Evolutionary conservation across 2,113 vertebrate genomes (phyloP).

Genomic region (Lampris incognitus): DNA sequence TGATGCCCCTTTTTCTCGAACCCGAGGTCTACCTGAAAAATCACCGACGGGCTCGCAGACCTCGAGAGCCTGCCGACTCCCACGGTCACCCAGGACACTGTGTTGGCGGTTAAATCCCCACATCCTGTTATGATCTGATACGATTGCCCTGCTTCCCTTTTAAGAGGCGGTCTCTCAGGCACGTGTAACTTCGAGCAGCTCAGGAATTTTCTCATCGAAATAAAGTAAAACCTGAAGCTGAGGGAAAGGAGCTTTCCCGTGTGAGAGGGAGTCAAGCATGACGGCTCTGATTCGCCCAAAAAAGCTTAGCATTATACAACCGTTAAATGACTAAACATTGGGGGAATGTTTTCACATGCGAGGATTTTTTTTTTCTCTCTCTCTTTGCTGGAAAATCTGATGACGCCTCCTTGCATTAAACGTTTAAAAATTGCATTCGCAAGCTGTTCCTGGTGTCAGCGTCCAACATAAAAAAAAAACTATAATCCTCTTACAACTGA

Average conservation of each 20-base stretch:
- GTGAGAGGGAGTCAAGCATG: neutral
- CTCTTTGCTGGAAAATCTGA: too few species aligned
- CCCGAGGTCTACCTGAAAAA: conserved; percentile 49
- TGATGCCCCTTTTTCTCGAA: conserved; percentile 57
- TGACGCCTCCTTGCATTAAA: too few species aligned
- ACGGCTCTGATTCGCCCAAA: neutral
- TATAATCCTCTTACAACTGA: too few species aligned
- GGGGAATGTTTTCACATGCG: too few species aligned
- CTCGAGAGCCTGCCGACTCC: conserved; percentile 22
- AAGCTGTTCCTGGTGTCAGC: too few species aligned
- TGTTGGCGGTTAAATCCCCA: too few species aligned
- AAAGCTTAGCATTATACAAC: neutral
- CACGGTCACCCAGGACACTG: neutral
- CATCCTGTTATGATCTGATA: too few species aligned
- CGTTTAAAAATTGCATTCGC: too few species aligned
- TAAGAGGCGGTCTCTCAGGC: neutral
- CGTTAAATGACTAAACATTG: neutral
- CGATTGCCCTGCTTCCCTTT: neutral
- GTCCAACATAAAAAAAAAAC: too few species aligned
- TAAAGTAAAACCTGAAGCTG: neutral
- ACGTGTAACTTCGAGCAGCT: neutral
- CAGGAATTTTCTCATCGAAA: neutral
- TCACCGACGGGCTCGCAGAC: conserved; percentile 34
- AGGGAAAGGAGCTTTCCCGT: neutral
- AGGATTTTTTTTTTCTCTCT: too few species aligned